Evolutionary conservation across 1,140 invertebrate genomes (phyloP).

Genomic region (Sitophilus oryzae): DNA sequence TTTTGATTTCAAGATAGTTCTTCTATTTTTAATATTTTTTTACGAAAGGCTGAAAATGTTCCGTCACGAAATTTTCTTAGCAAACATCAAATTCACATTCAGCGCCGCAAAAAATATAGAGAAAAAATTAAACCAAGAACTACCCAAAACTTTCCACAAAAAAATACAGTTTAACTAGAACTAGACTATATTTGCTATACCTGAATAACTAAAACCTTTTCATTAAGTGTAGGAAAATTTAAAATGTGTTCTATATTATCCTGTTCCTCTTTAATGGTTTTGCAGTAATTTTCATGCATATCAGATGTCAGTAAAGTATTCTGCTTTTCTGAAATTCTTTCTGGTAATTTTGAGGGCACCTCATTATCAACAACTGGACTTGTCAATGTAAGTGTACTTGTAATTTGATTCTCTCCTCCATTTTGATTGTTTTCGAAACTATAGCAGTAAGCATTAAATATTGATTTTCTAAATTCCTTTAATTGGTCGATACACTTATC

Average conservation of each 20-base stretch:
- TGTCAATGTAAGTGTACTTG: not conserved
- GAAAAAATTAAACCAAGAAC: too few relatives aligned
- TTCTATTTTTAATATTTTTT: too few relatives aligned
- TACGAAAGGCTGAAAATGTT: too few relatives aligned
- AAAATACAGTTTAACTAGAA: too few relatives aligned
- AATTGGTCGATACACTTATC: not conserved
- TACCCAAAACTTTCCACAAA: too few relatives aligned
- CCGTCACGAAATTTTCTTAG: too few relatives aligned
- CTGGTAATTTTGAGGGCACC: not conserved
- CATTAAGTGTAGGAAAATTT: slow-evolving; percentile 1
- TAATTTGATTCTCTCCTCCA: not conserved
- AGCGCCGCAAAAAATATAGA: too few relatives aligned
- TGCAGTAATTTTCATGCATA: not conserved
- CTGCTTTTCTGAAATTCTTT: not conserved
- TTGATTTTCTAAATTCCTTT: not conserved
- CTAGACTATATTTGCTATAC: too few relatives aligned
- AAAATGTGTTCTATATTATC: slow-evolving; percentile 1
- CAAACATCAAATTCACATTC: too few relatives aligned
- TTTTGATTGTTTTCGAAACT: too few relatives aligned
- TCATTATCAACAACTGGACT: not conserved
- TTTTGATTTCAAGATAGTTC: too few relatives aligned
- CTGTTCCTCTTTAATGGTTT: not conserved
- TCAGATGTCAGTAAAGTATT: not conserved
- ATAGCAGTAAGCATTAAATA: not conserved
- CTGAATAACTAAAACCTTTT: slow-evolving; percentile 19